Base-by-base conservation (phyloP, 2,797 vertebrate genomes). In the Melanotaenia pygmaea region DNA sequence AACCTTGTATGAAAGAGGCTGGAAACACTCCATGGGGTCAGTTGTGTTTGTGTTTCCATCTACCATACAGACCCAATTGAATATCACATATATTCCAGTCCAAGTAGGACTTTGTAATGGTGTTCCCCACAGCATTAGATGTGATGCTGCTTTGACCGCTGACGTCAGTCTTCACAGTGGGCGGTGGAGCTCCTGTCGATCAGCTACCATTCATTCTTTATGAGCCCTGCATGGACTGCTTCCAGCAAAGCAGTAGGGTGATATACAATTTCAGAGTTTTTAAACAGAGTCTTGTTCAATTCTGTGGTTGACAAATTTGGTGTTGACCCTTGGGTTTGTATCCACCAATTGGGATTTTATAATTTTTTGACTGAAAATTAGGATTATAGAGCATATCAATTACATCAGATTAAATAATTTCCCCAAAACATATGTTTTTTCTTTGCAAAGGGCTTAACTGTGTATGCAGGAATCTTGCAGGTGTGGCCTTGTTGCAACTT, bases 121-220 rank as follows among this genome's bases (percentile, higher is more conserved):
- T 59, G 67, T 68, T 77, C 47, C 67, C 14, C 26, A 26, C 53
- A 43, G 74, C 75, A 72, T 63, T 45, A 50, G 50, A 54, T 54
- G 13, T 59, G 73, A 37, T 10, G 32, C 53, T 30, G 32, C 38
- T 58, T 50, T 59, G 64, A 81, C 67, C 37, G 22, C 57, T 70
- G 65, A 81, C 69, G 30, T 85, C 81, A 77, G 67, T 18, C 28
- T 2, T 70, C 83, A 32, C 82, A 73, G 83, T 18, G 66, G 71
- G 76, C 0, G 71, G 74, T 63, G 26, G 64, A 54, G 35, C 62
- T 58, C 77, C 76, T 65, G 76, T 81, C 38, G 60, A 79, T 85
- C 16, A 16, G 37, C 64, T 54, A 56, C 32, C 61, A 82, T 92
- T 89, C 65, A 85, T 82, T 86, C 67, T 88, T 87, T 59, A 87